Evolutionary conservation across 2,888 invertebrate genomes (phyloP).

Genomic region (Crepidodera aurea): DNA sequence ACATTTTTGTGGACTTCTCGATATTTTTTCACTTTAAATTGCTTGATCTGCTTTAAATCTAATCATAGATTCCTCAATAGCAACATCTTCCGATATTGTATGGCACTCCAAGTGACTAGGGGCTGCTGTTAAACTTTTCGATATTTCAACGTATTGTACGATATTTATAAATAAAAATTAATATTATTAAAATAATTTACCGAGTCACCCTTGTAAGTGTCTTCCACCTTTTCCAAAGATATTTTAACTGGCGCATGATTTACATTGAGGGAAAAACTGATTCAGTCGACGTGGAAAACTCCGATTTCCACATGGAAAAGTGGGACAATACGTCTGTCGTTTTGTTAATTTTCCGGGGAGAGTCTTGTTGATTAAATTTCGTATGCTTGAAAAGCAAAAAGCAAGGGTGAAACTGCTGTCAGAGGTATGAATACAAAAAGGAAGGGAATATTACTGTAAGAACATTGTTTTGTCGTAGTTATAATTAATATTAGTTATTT

Average conservation of each 20-base stretch:
- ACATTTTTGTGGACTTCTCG: too few relatives aligned
- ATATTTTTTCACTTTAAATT: too few relatives aligned
- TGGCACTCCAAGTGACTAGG: too few relatives aligned
- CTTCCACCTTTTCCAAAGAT: too few relatives aligned
- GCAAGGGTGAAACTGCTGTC: conserved; percentile 16
- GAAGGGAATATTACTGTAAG: conserved; percentile 4
- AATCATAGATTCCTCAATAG: too few relatives aligned
- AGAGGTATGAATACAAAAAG: conserved; percentile 3
- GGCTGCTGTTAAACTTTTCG: too few relatives aligned
- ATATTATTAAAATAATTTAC: too few relatives aligned
- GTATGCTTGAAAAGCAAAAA: conserved; percentile 22
- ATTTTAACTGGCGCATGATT: neutral
- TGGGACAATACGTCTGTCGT: conserved; percentile 25
- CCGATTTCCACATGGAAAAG: conserved; percentile 31
- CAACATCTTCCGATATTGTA: too few relatives aligned
- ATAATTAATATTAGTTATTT: conserved; percentile 9
- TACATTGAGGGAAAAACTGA: conserved; percentile 2
- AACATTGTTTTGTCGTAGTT: conserved; percentile 6
- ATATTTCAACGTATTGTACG: too few relatives aligned
- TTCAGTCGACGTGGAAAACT: conserved; percentile 33
- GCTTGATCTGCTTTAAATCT: neutral
- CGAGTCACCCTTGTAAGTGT: too few relatives aligned
- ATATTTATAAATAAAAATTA: too few relatives aligned
- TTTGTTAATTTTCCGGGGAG: conserved; percentile 31
- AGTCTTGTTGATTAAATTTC: conserved; percentile 28